phyloP scores from a whole-genome alignment of 2,888 invertebrate species.

The Spodoptera exigua region DNA sequence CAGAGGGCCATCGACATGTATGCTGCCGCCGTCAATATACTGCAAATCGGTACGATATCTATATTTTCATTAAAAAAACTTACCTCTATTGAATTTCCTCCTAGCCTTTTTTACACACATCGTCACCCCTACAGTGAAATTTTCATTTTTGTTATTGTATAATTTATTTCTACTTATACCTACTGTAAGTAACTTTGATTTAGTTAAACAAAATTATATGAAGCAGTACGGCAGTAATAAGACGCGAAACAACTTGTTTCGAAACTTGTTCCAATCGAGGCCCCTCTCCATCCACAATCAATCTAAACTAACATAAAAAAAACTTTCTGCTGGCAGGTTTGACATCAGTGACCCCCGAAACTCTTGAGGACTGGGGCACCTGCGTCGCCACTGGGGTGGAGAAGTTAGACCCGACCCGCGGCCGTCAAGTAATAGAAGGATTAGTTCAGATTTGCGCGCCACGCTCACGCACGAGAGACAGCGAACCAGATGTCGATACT shows the following conservation, averaged over 20 bases:
- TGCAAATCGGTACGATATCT: slow-evolving; percentile 82
- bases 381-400: slow-evolving; percentile 92
- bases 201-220: no score
- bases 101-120: no score
- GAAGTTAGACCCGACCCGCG: slow-evolving; percentile 92
- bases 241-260: no score
- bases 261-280: no score
- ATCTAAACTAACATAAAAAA: no score
- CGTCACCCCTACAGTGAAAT: no score
- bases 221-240: no score
- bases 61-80: background rate
- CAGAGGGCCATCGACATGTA: slow-evolving; percentile 90
- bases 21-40: slow-evolving; percentile 90
- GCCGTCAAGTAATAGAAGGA: slow-evolving; percentile 91
- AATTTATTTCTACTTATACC: no score
- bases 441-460: slow-evolving; percentile 89
- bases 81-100: no score
- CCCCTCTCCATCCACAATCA: no score
- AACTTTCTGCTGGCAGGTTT: slow-evolving; percentile 85
- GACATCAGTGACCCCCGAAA: slow-evolving; percentile 93
- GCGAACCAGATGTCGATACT: slow-evolving; percentile 69
- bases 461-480: slow-evolving; percentile 82
- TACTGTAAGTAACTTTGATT: no score
- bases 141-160: no score
- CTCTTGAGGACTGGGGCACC: slow-evolving; percentile 93